Evolutionary conservation across 1,140 invertebrate species (phyloP), one percentile per base, ranked within the genome.

Genomic region (Dinoponera quadriceps): DNA sequence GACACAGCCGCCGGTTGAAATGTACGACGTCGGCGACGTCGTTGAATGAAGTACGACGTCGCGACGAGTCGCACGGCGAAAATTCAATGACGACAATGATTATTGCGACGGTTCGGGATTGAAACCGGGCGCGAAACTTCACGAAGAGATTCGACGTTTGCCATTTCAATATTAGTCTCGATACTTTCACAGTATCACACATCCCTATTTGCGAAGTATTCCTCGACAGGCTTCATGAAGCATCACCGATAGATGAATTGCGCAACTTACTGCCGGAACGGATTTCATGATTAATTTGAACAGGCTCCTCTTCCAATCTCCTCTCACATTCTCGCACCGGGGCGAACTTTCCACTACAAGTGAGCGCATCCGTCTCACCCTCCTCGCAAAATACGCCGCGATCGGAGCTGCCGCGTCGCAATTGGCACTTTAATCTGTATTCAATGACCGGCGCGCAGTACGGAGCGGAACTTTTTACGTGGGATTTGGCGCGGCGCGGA

Each of bases 401-500:
- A 55, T 68, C 74, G 48, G 49, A 18, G 33, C 29, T 69, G 65
- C 65, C n/a, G 75, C 33, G 22, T 18, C 22, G 65, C 75, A 71
- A 80, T 80, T 80, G 75, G 51, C 75, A 80, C 75, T 80, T 80
- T 80, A 80, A 80, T 80, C 75, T 80, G 75, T 80, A 80, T 80
- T 80, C 75, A 80, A 80, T 80, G 75, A 80, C 75, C 75, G 75
- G 48, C 75, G 65, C 65, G 51, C 33, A 69, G 51, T 48, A 69
- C 75, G 75, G 75, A 80, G 51, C 51, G 51, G 38, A 78, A 80
- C 75, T 80, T 80, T 80, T 80, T 80, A 80, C 75, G 75, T 51
- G 65, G 75, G 75, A 80, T 80, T 78, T 80, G 65, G 51, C 75
- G 51, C 65, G 65, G 51, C 51, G 75, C 51, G 75, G 25, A 80